Evolutionary conservation across 30 jellyfish, hydroid and myxozoan genomes (phyloP).

Genomic region (Hydractinia symbiolongicarpus): DNA sequence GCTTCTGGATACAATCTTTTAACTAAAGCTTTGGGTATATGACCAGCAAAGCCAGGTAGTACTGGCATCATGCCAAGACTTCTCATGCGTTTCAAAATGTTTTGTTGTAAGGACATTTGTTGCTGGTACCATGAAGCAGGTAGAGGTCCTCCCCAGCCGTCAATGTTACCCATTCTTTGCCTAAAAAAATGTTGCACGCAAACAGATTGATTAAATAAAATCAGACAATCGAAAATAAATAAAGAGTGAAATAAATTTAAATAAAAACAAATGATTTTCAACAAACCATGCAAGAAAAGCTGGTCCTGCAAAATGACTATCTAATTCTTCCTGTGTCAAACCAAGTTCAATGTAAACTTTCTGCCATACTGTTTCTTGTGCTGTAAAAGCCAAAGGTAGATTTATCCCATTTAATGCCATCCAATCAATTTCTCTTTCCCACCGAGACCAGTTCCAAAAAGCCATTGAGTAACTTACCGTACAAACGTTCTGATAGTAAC

Average conservation of each 20-base stretch:
- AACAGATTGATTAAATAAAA: too few relatives aligned
- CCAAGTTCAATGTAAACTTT: slow-evolving; percentile 65
- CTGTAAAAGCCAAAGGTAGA: slow-evolving; percentile 92
- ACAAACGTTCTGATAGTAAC: slow-evolving; percentile 97
- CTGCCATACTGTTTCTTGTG: slow-evolving; percentile 93
- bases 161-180: slow-evolving; percentile 98
- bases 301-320: slow-evolving; percentile 90
- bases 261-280: too few relatives aligned
- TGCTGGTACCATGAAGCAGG: slow-evolving; percentile 72
- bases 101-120: slow-evolving; percentile 68
- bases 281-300: slow-evolving; percentile 94
- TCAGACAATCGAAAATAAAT: too few relatives aligned
- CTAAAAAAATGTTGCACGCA: slow-evolving; percentile 20
- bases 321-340: slow-evolving; percentile 60
- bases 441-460: slow-evolving; percentile 99
- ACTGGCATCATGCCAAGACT: slow-evolving; percentile 96
- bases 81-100: slow-evolving; percentile 81
- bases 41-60: slow-evolving; percentile 99
- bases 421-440: slow-evolving; percentile 98
- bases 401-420: slow-evolving; percentile 98
- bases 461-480: slow-evolving; percentile 93
- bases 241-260: too few relatives aligned
- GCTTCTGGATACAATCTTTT: slow-evolving; percentile 57
- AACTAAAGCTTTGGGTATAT: slow-evolving; percentile 74
- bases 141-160: slow-evolving; percentile 99